phyloP scores from a whole-genome alignment of 1,140 invertebrate species.

The Conus ventricosus region DNA sequence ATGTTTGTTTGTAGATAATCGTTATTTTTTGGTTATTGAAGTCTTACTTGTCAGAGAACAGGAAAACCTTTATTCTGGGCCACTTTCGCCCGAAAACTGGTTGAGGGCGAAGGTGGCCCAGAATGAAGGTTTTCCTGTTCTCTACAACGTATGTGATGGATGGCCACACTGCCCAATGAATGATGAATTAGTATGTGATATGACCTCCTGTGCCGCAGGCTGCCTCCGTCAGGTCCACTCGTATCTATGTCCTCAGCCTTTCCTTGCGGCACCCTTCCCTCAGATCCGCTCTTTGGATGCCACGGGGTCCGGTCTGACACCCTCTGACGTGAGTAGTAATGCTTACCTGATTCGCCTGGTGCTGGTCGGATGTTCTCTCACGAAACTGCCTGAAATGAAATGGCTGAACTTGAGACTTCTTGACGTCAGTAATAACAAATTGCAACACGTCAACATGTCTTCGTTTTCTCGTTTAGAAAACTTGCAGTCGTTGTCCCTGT shows the following conservation, averaged over 20 bases:
- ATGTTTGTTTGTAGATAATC: too few species aligned
- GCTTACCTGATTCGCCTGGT: constrained; percentile 20
- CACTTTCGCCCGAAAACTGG: too few species aligned
- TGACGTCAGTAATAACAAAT: constrained; percentile 30
- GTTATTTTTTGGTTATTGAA: too few species aligned
- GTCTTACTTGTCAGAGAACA: too few species aligned
- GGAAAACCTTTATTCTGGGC: too few species aligned
- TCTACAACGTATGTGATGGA: too few species aligned
- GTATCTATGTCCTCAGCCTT: not conserved
- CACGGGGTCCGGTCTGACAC: not conserved
- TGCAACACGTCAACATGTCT: not conserved
- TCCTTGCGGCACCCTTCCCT: not conserved
- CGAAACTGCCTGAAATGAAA: not conserved
- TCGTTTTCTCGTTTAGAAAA: constrained; percentile 17
- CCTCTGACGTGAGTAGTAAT: too few species aligned
- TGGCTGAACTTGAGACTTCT: not conserved
- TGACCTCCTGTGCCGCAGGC: constrained; percentile 13
- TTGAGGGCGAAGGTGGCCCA: too few species aligned
- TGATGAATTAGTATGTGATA: constrained; percentile 36
- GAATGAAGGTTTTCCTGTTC: too few species aligned
- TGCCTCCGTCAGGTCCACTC: constrained; percentile 19
- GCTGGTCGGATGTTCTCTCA: not conserved
- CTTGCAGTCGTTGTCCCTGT: too few species aligned
- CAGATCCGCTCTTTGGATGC: too few species aligned
- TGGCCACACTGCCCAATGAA: too few species aligned